Conservation (phyloP, 2,888 invertebrate species). For the Leptothorax acervorum region DNA sequence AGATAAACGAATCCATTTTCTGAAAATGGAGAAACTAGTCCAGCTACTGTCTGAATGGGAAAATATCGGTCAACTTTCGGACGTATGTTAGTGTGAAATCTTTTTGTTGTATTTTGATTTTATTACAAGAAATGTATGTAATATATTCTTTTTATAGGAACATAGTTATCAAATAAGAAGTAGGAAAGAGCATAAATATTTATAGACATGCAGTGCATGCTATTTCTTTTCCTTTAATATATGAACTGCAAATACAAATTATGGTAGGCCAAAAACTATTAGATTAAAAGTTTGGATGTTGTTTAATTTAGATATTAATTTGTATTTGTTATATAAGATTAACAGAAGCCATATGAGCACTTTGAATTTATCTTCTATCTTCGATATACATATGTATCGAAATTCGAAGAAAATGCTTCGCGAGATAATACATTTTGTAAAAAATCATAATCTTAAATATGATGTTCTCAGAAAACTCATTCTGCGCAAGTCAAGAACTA, state of each 20-base stretch:
- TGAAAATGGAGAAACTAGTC: conserved; percentile 40
- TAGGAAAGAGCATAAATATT: neutral
- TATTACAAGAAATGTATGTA: neutral
- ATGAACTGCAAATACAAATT: neutral
- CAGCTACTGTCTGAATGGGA: conserved; percentile 31
- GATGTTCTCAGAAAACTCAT: neutral
- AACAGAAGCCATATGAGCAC: neutral
- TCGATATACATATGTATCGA: neutral
- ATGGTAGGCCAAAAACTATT: neutral
- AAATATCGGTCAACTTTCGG: conserved; percentile 44
- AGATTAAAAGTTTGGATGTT: neutral
- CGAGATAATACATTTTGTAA: neutral
- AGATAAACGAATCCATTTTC: conserved; percentile 3
- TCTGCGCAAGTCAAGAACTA: neutral
- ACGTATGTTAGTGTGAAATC: neutral
- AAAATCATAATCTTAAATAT: neutral
- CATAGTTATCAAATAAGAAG: neutral
- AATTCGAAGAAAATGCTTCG: neutral
- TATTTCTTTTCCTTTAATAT: neutral
- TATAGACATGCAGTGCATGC: neutral
- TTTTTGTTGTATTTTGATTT: neutral
- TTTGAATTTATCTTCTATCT: neutral
- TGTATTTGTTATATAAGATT: no score
- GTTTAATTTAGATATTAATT: neutral
- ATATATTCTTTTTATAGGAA: neutral